Conservation (phyloP, 2,113 vertebrate species). For the Paradoxurus hermaphroditus region DNA sequence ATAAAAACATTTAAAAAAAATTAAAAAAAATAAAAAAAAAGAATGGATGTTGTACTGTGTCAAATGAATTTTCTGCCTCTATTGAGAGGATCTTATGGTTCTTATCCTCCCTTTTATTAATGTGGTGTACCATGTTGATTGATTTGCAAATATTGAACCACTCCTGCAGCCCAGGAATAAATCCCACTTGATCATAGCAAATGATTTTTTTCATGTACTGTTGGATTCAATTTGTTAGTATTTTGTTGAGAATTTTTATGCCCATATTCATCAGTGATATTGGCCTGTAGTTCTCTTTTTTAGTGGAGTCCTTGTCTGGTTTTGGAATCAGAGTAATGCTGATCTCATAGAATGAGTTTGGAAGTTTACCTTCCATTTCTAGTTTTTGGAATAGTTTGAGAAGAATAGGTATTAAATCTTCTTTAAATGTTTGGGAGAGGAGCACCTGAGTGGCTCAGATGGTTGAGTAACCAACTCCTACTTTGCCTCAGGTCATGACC, state of each 20-base stretch:
- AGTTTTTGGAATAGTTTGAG: neutral
- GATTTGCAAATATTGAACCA: neutral
- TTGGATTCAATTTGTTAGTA: neutral
- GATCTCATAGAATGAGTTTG: neutral
- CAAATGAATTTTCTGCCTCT: neutral
- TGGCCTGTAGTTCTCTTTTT: neutral
- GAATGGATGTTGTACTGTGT: neutral
- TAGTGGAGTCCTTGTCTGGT: neutral
- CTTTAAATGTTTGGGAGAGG: too few relatives aligned
- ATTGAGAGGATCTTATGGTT: neutral
- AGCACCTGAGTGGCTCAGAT: too few relatives aligned
- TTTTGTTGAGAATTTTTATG: neutral
- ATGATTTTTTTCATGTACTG: neutral
- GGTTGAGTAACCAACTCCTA: too few relatives aligned
- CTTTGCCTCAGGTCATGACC: too few relatives aligned
- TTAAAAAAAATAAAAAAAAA: too few relatives aligned
- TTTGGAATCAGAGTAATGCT: neutral
- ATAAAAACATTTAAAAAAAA: too few relatives aligned
- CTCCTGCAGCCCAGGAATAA: neutral
- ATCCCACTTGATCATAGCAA: neutral
- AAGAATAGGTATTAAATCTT: neutral
- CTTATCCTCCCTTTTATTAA: neutral
- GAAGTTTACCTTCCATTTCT: neutral
- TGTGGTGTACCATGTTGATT: neutral
- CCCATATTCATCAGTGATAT: neutral